phyloP scores from a whole-genome alignment of 2,113 vertebrate genomes.

The Dicerorhinus sumatrensis region DNA sequence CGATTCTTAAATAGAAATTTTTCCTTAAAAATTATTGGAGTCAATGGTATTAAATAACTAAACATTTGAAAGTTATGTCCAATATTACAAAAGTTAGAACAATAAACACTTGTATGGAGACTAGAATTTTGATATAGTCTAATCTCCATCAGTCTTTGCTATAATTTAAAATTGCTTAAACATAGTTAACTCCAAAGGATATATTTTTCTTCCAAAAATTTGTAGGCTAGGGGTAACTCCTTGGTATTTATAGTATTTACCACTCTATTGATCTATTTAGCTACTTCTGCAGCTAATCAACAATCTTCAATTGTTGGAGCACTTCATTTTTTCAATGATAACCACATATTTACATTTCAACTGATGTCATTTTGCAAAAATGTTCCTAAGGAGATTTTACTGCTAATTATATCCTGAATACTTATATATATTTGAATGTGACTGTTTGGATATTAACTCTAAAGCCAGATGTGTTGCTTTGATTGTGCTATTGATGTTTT shows the following conservation, averaged over 20 bases:
- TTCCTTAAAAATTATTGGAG: background rate
- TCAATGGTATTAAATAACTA: background rate
- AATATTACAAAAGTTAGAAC: background rate
- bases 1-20: background rate
- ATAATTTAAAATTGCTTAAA: slow-evolving; percentile 31
- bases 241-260: background rate
- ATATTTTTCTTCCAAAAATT: background rate
- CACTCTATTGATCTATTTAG: background rate
- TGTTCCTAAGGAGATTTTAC: background rate
- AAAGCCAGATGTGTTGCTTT: background rate
- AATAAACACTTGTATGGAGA: background rate
- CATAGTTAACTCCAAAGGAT: background rate
- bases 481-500: background rate
- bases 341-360: background rate
- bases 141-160: background rate
- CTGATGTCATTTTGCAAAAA: background rate
- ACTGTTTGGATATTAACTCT: background rate
- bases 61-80: background rate
- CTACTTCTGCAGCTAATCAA: background rate
- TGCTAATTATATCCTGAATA: background rate
- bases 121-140: background rate
- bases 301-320: background rate
- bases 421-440: background rate
- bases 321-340: background rate
- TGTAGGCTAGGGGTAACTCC: background rate